These are phyloP conservation scores for Itoplectis maculator DNA, from an alignment of 2,888 invertebrate species.

Conservation along the genomic window DNA sequence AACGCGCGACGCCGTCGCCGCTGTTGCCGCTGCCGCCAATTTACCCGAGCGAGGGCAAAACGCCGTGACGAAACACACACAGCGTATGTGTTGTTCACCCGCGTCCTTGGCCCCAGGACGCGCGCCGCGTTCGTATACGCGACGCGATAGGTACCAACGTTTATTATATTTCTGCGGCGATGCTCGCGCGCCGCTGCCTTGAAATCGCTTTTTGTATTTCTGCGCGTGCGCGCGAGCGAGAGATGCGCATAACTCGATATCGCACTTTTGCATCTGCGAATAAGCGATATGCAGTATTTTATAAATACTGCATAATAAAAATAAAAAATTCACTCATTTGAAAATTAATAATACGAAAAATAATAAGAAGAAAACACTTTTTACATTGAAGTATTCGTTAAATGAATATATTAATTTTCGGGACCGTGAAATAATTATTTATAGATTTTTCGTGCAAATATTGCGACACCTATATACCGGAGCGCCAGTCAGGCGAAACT, in stretches of 20 bases:
- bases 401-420: not conserved
- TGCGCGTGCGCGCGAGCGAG: not conserved
- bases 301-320: too few relatives aligned
- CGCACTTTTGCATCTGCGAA: too few relatives aligned
- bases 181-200: not conserved
- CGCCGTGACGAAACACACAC: slow-evolving; percentile 56
- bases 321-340: too few relatives aligned
- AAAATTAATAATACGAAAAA: too few relatives aligned
- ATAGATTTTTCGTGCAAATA: slow-evolving; percentile 12
- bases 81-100: not conserved
- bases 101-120: slow-evolving; percentile 52
- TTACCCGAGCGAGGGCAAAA: slow-evolving; percentile 61
- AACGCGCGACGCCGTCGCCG: slow-evolving; percentile 25
- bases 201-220: not conserved
- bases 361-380: too few relatives aligned
- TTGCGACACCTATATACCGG: slow-evolving; percentile 56
- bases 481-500: slow-evolving; percentile 52
- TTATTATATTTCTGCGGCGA: slow-evolving; percentile 18
- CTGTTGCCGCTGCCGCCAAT: too few relatives aligned
- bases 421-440: not conserved
- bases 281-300: too few relatives aligned
- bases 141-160: slow-evolving; percentile 5
- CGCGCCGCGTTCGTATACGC: slow-evolving; percentile 32
- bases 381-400: too few relatives aligned
- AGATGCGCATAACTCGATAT: too few relatives aligned